Percentiles rank a stretch among this genome's conserved stretches.
Evolutionary conservation across 2,113 vertebrate genomes (phyloP).

Genomic region (Cyphomyrus plagiostoma): DNA sequence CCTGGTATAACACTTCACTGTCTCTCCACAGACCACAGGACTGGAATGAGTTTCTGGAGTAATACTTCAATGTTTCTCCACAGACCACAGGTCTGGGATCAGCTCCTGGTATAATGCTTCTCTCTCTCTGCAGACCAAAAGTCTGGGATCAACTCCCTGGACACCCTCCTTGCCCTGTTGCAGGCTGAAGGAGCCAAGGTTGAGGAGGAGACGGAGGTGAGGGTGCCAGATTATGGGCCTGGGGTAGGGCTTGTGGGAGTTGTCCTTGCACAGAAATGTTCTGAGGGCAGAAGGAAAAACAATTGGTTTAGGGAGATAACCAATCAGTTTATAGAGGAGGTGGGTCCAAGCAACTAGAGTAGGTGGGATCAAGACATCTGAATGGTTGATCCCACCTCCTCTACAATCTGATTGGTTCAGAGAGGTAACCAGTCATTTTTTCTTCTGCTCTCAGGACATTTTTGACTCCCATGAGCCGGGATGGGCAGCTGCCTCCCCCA

Average conservation of each 20-base stretch:
- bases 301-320: too few relatives aligned
- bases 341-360: too few relatives aligned
- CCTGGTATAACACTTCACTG: not conserved
- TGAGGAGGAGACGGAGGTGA: slow-evolving; percentile 94
- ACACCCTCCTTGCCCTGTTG: slow-evolving; percentile 83
- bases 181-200: slow-evolving; percentile 95
- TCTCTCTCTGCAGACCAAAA: slow-evolving; percentile 69
- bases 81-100: not conserved
- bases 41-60: slow-evolving; percentile 51
- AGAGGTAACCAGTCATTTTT: too few relatives aligned
- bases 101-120: not conserved
- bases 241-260: not conserved
- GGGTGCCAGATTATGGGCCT: not conserved
- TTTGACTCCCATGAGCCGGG: not conserved
- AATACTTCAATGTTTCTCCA: slow-evolving; percentile 21
- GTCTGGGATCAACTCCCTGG: slow-evolving; percentile 77
- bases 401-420: too few relatives aligned
- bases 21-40: slow-evolving; percentile 71
- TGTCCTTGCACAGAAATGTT: too few relatives aligned
- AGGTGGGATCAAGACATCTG: too few relatives aligned
- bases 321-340: too few relatives aligned
- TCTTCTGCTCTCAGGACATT: too few relatives aligned
- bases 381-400: too few relatives aligned
- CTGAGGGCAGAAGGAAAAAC: too few relatives aligned
- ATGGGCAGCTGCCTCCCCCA: not conserved